These are phyloP conservation scores for Motacilla tschutschensis DNA, from an alignment of 2,113 vertebrate species.

Conservation along the genomic window DNA sequence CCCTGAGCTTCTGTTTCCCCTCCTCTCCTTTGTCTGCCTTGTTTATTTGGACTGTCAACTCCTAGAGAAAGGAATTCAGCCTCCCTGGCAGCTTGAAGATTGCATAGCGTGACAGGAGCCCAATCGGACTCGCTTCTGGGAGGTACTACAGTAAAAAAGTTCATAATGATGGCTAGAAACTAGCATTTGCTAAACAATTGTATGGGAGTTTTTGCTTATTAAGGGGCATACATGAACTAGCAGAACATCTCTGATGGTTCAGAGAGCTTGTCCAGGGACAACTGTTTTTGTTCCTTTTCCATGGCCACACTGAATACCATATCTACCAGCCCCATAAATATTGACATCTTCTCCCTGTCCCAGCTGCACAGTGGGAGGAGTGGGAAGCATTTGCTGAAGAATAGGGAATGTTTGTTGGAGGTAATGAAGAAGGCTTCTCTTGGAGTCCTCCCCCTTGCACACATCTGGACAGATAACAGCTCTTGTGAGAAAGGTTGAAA, in stretches of 20 bases:
- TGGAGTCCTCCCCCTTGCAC: conserved; percentile 38
- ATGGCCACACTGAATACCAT: not conserved
- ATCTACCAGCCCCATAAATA: not conserved
- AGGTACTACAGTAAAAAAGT: conserved; percentile 32
- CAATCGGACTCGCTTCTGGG: not conserved
- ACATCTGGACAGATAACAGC: conserved; percentile 50
- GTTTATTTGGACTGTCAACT: conserved; percentile 63
- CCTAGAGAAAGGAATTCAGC: conserved; percentile 50
- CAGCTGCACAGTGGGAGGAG: conserved; percentile 47
- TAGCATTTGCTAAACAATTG: conserved; percentile 15
- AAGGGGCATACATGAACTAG: not conserved
- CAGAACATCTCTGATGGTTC: not conserved
- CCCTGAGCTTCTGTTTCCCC: conserved; percentile 60
- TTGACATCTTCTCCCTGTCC: conserved; percentile 4
- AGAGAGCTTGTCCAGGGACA: not conserved
- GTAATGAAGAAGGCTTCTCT: conserved; percentile 23
- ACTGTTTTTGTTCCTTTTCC: not conserved
- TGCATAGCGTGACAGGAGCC: conserved; percentile 12
- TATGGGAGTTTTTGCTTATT: conserved; percentile 31
- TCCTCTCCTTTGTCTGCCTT: conserved; percentile 57
- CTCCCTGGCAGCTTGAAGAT: conserved; percentile 36
- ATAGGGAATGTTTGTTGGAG: conserved; percentile 27
- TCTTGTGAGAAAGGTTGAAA: not conserved
- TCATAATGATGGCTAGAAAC: not conserved
- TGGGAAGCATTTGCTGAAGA: conserved; percentile 10